Conservation (phyloP, 2,113 vertebrate species). For the Nanorana parkeri region DNA sequence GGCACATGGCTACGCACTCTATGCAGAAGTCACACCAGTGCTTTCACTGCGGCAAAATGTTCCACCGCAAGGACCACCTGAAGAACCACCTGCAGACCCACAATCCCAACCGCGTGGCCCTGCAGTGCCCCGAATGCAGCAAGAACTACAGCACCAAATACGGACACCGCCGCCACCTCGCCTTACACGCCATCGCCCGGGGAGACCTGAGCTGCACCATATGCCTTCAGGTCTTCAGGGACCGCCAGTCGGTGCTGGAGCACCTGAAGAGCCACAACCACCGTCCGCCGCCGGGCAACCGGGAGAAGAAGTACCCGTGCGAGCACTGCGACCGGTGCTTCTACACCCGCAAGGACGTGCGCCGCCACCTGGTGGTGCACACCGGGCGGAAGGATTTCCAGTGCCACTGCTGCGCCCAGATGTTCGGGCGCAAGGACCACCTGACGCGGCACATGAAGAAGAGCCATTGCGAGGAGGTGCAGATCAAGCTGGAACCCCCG, state of each 20-base stretch:
- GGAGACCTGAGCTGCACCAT: slow-evolving; percentile 98
- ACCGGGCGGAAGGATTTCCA: slow-evolving; percentile 99
- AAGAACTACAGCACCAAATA: slow-evolving; percentile 99
- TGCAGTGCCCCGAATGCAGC: slow-evolving; percentile 94
- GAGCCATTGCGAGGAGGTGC: slow-evolving; percentile 94
- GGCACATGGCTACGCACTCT: slow-evolving; percentile 99
- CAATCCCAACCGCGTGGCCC: slow-evolving; percentile 97
- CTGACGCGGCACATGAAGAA: slow-evolving; percentile 98
- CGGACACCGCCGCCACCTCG: slow-evolving; percentile 95
- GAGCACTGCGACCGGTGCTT: slow-evolving; percentile 96
- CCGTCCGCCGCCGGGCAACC: slow-evolving; percentile 89
- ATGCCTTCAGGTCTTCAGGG: slow-evolving; percentile 93
- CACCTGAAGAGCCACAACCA: slow-evolving; percentile 96
- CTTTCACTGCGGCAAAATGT: slow-evolving; percentile 99
- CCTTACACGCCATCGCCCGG: slow-evolving; percentile 94
- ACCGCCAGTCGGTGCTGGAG: slow-evolving; percentile 91
- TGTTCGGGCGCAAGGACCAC: slow-evolving; percentile 97
- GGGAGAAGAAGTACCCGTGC: slow-evolving; percentile 96
- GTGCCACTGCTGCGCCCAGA: slow-evolving; percentile 97
- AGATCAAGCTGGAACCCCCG: slow-evolving; percentile 93
- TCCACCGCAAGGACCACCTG: slow-evolving; percentile 98
- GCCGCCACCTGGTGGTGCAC: slow-evolving; percentile 99
- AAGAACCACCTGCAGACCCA: slow-evolving; percentile 99
- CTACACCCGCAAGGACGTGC: slow-evolving; percentile 97
- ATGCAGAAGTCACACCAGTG: slow-evolving; percentile 99